Evolutionary conservation across 2,797 vertebrate genomes (phyloP).

Genomic region (Eulemur rubriventer): DNA sequence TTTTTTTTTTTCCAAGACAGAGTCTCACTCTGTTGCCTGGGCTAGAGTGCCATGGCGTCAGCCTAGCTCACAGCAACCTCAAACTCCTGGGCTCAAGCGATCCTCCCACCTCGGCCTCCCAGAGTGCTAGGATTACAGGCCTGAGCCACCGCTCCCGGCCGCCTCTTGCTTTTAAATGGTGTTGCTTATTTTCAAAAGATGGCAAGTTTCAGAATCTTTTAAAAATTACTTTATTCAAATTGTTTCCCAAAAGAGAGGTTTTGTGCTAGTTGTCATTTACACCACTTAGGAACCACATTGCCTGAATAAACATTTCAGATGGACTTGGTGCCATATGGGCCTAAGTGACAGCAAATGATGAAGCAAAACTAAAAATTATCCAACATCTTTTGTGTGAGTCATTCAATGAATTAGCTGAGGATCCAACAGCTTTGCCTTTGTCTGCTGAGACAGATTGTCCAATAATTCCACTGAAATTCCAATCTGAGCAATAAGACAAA

Average conservation of each 20-base stretch:
- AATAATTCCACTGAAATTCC: conserved; percentile 92
- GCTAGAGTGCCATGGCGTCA: too few relatives aligned
- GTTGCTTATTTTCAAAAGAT: neutral
- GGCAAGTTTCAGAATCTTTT: conserved; percentile 23
- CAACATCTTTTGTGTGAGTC: conserved; percentile 81
- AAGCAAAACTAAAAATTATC: neutral
- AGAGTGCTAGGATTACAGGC: too few relatives aligned
- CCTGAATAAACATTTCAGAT: neutral
- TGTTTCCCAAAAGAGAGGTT: neutral
- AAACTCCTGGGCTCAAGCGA: neutral
- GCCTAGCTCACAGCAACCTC: neutral
- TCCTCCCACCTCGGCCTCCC: too few relatives aligned
- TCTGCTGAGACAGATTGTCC: conserved; percentile 91
- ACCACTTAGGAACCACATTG: neutral
- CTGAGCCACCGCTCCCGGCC: too few relatives aligned
- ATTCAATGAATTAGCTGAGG: conserved; percentile 91
- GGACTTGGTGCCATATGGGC: neutral
- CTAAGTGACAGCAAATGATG: neutral
- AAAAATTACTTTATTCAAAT: neutral
- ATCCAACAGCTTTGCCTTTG: conserved; percentile 89
- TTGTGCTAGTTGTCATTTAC: neutral
- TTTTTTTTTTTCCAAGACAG: neutral
- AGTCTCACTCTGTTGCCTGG: neutral
- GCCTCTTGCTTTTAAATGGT: conserved; percentile 21
- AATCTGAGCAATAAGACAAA: conserved; percentile 85